phyloP scores from a whole-genome alignment of 2,888 invertebrate species.

The Chydorus sphaericus region DNA sequence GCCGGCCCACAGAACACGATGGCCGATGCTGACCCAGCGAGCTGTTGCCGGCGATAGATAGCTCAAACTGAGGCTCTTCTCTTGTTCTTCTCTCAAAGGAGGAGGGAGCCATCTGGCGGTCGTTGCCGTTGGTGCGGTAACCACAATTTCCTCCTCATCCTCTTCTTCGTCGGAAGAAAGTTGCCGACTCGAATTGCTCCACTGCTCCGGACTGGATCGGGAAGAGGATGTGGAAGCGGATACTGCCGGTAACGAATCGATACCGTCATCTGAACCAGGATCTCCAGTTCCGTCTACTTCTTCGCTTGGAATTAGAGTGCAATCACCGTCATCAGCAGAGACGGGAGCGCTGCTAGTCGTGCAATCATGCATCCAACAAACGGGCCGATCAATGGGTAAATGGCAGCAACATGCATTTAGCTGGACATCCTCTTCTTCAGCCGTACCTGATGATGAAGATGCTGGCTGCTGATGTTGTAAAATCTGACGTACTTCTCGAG shows the following conservation, averaged over 20 bases:
- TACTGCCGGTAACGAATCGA: neutral
- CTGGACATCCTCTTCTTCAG: neutral
- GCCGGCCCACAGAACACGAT: conserved; percentile 44
- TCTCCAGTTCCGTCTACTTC: neutral
- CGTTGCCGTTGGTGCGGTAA: neutral
- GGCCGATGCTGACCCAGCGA: neutral
- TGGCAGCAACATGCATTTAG: neutral
- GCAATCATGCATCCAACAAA: too few relatives aligned
- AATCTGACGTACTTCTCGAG: conserved; percentile 11
- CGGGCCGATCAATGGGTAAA: neutral
- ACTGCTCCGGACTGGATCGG: neutral
- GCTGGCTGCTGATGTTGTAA: conserved; percentile 5
- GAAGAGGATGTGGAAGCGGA: neutral
- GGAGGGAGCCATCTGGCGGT: conserved; percentile 2
- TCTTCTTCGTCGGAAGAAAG: neutral
- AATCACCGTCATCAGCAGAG: too few relatives aligned
- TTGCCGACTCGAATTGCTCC: neutral
- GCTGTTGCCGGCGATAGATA: neutral
- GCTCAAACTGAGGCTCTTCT: neutral
- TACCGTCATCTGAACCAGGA: neutral
- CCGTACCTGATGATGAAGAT: conserved; percentile 4
- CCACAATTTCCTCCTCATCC: neutral
- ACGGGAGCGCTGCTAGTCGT: too few relatives aligned
- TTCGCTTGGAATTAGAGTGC: too few relatives aligned
- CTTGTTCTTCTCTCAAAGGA: neutral